Percentiles rank a stretch among this genome's conserved stretches.
Evolutionary conservation across 2,113 vertebrate genomes (phyloP).

Genomic region (Pogonocichla stellata): DNA sequence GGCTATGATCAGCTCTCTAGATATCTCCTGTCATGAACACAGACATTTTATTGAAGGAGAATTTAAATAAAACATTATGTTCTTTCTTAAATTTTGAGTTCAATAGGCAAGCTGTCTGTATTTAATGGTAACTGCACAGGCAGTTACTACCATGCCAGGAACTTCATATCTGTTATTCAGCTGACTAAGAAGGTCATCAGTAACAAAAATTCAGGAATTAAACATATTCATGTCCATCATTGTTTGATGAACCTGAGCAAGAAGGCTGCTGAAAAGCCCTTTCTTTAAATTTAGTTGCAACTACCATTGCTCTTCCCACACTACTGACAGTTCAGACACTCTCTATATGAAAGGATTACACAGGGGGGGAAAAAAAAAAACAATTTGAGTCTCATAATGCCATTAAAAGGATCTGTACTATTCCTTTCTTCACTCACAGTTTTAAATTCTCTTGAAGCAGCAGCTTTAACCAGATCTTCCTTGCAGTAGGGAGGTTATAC

Average conservation of each 20-base stretch:
- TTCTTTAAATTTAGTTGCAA: background rate
- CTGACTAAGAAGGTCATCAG: background rate
- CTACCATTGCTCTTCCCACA: background rate
- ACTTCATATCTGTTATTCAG: background rate
- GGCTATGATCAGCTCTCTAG: background rate
- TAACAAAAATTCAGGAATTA: background rate
- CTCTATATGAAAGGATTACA: background rate
- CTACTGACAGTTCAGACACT: background rate
- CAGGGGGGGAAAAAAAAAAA: accelerated
- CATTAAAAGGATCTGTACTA: background rate
- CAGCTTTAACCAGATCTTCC: background rate
- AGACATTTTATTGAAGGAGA: background rate
- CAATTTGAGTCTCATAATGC: background rate
- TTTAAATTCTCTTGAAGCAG: background rate
- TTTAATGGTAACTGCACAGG: background rate
- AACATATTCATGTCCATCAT: background rate
- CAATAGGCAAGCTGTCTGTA: background rate
- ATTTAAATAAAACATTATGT: background rate
- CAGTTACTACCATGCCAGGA: background rate
- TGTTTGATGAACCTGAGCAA: background rate
- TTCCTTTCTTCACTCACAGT: background rate
- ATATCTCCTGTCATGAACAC: background rate
- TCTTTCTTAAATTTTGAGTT: background rate
- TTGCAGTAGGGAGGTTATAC: background rate
- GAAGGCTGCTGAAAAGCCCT: background rate